These are phyloP conservation scores for Myiagra hebetior DNA, from an alignment of 2,113 vertebrate species.

Conservation along the genomic window DNA sequence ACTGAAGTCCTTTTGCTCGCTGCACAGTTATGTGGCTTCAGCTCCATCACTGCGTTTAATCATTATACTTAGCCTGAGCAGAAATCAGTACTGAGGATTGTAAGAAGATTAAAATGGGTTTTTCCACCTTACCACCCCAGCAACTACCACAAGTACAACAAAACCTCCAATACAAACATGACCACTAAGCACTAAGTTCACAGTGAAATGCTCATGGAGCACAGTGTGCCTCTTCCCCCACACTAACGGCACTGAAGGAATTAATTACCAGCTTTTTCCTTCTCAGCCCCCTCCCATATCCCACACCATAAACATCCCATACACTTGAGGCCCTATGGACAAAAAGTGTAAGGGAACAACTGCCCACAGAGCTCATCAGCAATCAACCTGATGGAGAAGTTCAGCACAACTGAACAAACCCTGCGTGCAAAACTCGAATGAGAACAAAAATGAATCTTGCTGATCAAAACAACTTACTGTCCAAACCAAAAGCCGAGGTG, in stretches of 20 bases:
- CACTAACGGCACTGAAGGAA: background rate
- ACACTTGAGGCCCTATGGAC: background rate
- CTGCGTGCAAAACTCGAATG: background rate
- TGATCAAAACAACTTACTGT: background rate
- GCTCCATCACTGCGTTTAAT: background rate
- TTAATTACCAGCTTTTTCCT: background rate
- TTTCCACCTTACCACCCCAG: background rate
- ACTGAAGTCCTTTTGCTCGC: background rate
- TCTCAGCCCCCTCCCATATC: background rate
- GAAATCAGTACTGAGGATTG: background rate
- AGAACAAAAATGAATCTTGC: background rate
- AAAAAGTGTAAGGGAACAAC: background rate
- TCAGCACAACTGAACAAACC: background rate
- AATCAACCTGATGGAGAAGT: background rate
- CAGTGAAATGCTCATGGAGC: background rate
- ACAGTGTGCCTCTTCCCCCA: no score
- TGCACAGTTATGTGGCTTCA: background rate
- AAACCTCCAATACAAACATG: background rate
- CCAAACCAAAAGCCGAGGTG: background rate
- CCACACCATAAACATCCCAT: accelerated
- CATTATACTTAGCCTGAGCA: background rate
- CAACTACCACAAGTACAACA: background rate
- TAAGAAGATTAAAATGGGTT: background rate
- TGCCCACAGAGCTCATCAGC: background rate
- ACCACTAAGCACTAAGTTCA: background rate